phyloP scores from a whole-genome alignment of 2,797 vertebrate genomes.

The Lacerta bilineata region DNA sequence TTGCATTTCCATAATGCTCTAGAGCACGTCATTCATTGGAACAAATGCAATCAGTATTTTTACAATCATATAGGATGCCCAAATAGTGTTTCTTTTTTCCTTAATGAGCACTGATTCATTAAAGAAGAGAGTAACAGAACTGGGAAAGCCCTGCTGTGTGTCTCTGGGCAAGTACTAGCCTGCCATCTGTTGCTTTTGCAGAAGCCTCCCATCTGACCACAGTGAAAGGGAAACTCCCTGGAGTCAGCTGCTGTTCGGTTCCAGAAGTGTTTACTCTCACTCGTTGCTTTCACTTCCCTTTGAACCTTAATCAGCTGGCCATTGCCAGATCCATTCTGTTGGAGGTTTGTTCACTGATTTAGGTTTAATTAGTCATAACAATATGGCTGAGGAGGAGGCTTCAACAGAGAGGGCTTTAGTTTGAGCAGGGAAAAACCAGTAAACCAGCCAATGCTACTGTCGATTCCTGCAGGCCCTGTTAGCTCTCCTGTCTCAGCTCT shows the following conservation, averaged over 20 bases:
- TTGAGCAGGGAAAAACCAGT: no score
- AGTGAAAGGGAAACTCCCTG: neutral
- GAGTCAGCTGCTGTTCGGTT: neutral
- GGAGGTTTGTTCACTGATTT: no score
- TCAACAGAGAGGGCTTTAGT: no score
- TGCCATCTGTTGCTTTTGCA: neutral
- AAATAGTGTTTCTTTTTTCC: neutral
- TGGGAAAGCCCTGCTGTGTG: neutral
- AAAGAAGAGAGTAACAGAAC: neutral
- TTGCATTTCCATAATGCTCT: conserved; percentile 24
- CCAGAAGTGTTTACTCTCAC: neutral
- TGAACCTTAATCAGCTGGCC: no score
- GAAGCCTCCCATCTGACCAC: neutral
- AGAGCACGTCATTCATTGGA: conserved; percentile 26
- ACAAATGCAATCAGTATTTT: conserved; percentile 34
- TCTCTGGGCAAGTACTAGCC: neutral
- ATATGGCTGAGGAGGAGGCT: no score
- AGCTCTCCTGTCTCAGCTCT: no score
- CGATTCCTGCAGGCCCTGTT: no score
- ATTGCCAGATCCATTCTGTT: no score
- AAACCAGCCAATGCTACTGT: no score
- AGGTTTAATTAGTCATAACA: no score
- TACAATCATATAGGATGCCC: neutral
- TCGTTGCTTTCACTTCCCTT: no score
- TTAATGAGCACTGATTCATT: neutral